Base-by-base conservation (phyloP, 2,113 vertebrate genomes). In the Bambusicola thoracicus region DNA sequence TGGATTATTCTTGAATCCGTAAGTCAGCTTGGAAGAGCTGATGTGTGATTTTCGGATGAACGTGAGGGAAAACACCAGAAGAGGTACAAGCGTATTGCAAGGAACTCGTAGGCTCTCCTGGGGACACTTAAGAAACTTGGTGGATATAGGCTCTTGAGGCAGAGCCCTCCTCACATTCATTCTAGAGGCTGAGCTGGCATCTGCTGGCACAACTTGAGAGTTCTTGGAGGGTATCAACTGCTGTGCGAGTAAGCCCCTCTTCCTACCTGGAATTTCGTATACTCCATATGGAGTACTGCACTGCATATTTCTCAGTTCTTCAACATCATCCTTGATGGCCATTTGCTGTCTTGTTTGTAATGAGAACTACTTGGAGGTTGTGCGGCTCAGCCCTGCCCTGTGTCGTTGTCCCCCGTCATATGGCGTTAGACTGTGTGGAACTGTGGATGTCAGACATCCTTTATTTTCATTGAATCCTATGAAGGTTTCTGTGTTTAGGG, bases 91-190 rank as follows among this genome's bases (percentile, higher is more conserved):
- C 0, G 0, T n/a, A 8, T 88, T 51, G 21, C 8, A 40, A 41
- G 11, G 38, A 55, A 62, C 7, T 5, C 0, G 0, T 67, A 67
- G 46, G 27, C 2, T 78, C 1, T 65, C n/a, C n/a, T 21, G 8
- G 19, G 36, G 18, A 53, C n/a, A 27, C 7, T 6, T 0, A 2
- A 67, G 58, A 73, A 81, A 40, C 48, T 63, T 56, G 11, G n/a
- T 58, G 53, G 48, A 29, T 62, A 55, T 2, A 8, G 41, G 24
- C 7, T 70, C 4, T 36, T 56, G 59, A 24, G 48, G 25, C 27
- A 53, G 49, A 89, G 11, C 6, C 34, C 12, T 41, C 29, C 30
- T 68, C 3, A 3, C 8, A 4, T 59, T 24, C 16, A 19, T 53
- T n/a, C n/a, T 43, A 13, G 8, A 15, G 38, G 18, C n/a, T 73